phyloP scores from a whole-genome alignment of 1,140 invertebrate genomes.

The Pseudomyrmex gracilis region DNA sequence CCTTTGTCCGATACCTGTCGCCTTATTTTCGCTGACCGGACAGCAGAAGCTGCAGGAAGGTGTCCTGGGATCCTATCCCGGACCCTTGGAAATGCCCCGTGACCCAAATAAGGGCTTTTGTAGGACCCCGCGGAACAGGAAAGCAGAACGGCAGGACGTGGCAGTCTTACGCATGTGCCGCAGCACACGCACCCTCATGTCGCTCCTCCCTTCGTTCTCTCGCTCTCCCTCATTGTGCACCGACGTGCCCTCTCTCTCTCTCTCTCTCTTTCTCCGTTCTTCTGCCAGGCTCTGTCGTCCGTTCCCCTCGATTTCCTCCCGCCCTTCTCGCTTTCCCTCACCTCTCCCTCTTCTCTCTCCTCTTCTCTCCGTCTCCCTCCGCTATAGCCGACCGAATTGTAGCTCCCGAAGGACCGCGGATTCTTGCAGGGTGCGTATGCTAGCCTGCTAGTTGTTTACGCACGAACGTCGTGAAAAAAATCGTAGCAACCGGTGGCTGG shows the following conservation, averaged over 20 bases:
- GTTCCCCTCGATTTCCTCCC: neutral
- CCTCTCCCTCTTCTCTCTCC: neutral
- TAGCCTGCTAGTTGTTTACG: conserved; percentile 85
- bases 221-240: conserved; percentile 11
- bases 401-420: conserved; percentile 68
- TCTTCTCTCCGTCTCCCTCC: conserved; percentile 20
- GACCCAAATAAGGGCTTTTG: conserved; percentile 86
- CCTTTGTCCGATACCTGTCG: conserved; percentile 85
- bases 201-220: conserved; percentile 18
- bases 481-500: conserved; percentile 41
- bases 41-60: conserved; percentile 76
- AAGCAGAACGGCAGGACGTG: conserved; percentile 72
- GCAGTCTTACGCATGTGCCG: conserved; percentile 70
- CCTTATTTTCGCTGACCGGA: conserved; percentile 84
- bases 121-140: conserved; percentile 84
- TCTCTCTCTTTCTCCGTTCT: too few species aligned
- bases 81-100: conserved; percentile 76
- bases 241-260: conserved; percentile 18
- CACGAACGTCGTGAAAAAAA: conserved; percentile 78
- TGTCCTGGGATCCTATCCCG: conserved; percentile 49
- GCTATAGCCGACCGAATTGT: conserved; percentile 59
- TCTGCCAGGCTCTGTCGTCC: conserved; percentile 28
- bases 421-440: conserved; percentile 78
- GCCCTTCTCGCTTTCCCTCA: neutral
- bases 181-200: conserved; percentile 60